Percentiles rank a stretch among this genome's conserved stretches.
Evolutionary conservation across 2,113 vertebrate species (phyloP).

Genomic region (Pimephales promelas): DNA sequence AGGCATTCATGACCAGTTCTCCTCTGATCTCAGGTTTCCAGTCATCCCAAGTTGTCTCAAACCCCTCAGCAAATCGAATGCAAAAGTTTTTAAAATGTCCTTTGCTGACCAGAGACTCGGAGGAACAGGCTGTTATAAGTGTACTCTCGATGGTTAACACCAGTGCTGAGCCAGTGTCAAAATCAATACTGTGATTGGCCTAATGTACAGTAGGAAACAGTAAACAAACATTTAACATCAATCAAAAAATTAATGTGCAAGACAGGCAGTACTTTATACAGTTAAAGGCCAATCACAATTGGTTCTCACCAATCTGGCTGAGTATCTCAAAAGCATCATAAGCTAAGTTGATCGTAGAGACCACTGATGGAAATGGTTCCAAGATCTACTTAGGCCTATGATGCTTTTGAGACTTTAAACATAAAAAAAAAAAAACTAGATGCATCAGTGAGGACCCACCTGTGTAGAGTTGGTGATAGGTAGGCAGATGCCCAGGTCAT

Average conservation of each 20-base stretch:
- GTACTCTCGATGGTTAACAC: slow-evolving; percentile 99
- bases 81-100: slow-evolving; percentile 99
- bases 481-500: slow-evolving; percentile 95
- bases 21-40: slow-evolving; percentile 95
- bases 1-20: slow-evolving; percentile 96
- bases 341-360: no score
- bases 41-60: slow-evolving; percentile 98
- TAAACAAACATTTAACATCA: neutral
- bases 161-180: slow-evolving; percentile 93
- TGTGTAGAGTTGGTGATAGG: slow-evolving; percentile 91
- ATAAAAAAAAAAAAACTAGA: neutral
- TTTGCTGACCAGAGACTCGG: slow-evolving; percentile 97
- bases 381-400: no score
- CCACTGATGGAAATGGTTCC: no score
- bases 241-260: neutral
- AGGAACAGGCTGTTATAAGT: slow-evolving; percentile 96
- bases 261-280: neutral
- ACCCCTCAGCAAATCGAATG: slow-evolving; percentile 97
- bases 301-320: neutral
- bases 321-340: no score
- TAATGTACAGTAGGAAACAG: slow-evolving; percentile 62
- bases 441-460: slow-evolving; percentile 71
- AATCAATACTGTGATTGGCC: slow-evolving; percentile 91
- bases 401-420: neutral
- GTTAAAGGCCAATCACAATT: neutral